Conservation (phyloP, 1,140 invertebrate genomes). For the Reticulitermes speratus region DNA sequence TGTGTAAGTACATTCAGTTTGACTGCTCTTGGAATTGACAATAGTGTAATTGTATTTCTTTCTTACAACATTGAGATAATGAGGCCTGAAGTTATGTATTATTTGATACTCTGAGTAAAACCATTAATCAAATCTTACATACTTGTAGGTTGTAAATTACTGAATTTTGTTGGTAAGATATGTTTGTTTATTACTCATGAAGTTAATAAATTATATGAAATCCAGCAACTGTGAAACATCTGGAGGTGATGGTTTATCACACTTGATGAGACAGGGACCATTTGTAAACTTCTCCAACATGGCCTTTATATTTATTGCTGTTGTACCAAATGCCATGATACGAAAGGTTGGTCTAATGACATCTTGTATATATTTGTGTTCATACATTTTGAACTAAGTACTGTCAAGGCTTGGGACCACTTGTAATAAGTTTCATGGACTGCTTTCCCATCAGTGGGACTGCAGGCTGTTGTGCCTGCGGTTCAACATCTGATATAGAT, state of each 20-base stretch:
- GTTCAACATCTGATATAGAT: no score
- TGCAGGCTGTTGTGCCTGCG: not conserved
- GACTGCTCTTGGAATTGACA: no score
- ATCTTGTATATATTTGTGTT: not conserved
- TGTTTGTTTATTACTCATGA: not conserved
- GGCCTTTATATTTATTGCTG: not conserved
- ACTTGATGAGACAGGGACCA: not conserved
- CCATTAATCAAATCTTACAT: no score
- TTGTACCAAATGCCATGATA: not conserved
- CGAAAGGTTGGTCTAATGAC: not conserved
- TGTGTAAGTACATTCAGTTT: no score
- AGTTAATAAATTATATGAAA: not conserved
- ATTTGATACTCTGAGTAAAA: no score
- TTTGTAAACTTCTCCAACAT: not conserved
- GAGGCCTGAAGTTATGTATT: no score
- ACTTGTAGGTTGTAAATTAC: not conserved
- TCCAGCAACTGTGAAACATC: not conserved
- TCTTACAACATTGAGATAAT: no score
- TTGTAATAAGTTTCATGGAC: not conserved
- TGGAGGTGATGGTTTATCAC: not conserved
- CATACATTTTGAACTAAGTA: not conserved
- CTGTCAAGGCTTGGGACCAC: not conserved
- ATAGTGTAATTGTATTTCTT: no score
- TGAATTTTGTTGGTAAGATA: not conserved
- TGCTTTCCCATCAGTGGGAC: not conserved